A percentile compares a stretch with the other conserved stretches of the same genome.
Evolutionary conservation across 2,113 vertebrate genomes (phyloP).

Genomic region (Aegotheles bennettii): DNA sequence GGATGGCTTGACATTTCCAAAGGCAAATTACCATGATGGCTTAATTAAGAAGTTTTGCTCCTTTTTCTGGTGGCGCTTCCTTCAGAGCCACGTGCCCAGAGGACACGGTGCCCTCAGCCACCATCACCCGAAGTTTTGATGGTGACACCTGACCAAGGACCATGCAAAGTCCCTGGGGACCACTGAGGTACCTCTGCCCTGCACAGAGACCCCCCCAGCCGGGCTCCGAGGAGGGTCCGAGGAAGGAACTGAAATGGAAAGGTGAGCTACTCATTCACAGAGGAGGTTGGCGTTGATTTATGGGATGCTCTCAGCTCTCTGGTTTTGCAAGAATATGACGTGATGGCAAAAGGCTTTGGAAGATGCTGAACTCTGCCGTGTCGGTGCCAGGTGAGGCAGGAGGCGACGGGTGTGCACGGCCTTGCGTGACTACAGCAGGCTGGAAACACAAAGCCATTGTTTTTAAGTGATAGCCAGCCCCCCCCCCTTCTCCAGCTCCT

Average conservation of each 20-base stretch:
- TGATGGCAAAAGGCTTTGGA: neutral
- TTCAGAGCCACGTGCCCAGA: rapidly evolving
- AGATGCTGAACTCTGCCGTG: neutral
- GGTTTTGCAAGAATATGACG: neutral
- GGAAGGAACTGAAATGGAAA: neutral
- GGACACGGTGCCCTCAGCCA: rapidly evolving
- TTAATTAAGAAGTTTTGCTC: neutral
- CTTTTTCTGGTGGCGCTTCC: rapidly evolving
- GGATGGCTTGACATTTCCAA: rapidly evolving
- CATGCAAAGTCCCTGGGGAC: rapidly evolving
- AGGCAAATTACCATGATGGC: rapidly evolving
- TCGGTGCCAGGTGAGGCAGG: neutral
- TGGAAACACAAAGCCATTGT: constrained; percentile 74
- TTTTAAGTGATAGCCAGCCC: constrained; percentile 56
- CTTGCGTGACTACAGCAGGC: neutral
- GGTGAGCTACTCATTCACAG: neutral
- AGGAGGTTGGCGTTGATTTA: neutral
- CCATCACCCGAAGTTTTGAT: rapidly evolving
- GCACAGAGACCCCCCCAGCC: neutral
- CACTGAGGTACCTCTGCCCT: neutral
- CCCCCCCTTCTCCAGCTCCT: constrained; percentile 43
- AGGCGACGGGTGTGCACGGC: neutral
- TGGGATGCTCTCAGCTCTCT: neutral
- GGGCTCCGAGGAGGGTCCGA: rapidly evolving
- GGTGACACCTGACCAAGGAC: neutral